Conservation (phyloP, 2,113 vertebrate genomes). For the Ovis aries region ARS-UI_Ramb_v3.0 NC_056080.1:117060501-117061000, state of each 20-base stretch:
- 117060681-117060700: neutral
- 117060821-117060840: neutral
- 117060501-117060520: neutral
- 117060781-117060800: neutral
- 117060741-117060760: neutral
- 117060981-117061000: neutral
- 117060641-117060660: neutral
- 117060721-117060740: neutral
- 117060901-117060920: neutral
- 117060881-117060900: neutral
- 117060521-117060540: conserved; percentile 1
- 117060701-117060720: neutral
- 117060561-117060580: neutral
- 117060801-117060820: neutral
- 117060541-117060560: neutral
- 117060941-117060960: neutral
- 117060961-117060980: neutral
- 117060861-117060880: neutral
- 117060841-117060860: neutral
- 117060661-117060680: neutral
- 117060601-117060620: neutral
- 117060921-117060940: neutral
- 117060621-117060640: neutral
- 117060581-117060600: neutral
- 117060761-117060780: neutral